Percentiles rank a stretch among this genome's conserved stretches.
Conservation (phyloP, 2,113 vertebrate genomes). For the Phrynocephalus versicolor region DNA sequence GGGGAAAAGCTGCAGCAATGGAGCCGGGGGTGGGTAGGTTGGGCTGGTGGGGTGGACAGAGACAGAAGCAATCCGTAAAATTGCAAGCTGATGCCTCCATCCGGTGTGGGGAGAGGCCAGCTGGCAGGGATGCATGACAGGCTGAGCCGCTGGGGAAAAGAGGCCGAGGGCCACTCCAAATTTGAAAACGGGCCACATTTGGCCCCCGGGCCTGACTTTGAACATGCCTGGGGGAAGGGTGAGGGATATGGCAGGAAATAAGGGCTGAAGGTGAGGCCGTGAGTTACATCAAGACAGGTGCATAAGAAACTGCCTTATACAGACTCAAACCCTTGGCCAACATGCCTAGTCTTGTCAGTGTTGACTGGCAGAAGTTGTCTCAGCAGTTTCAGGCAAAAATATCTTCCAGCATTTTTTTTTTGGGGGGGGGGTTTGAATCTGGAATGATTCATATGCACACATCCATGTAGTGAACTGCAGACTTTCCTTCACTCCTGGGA, state of each 20-base stretch:
- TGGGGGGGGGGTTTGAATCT: background rate
- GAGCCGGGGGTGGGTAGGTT: no score
- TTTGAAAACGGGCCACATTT: no score
- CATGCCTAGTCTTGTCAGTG: background rate
- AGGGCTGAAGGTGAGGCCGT: background rate
- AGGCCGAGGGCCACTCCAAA: no score
- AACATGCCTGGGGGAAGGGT: no score
- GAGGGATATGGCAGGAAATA: background rate
- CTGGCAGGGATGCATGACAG: no score
- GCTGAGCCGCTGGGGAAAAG: no score
- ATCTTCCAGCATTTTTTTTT: background rate
- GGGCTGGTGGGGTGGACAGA: no score
- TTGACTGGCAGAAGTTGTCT: background rate
- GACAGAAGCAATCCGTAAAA: no score
- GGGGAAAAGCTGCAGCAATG: no score
- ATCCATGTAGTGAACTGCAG: background rate
- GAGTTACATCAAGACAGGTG: background rate
- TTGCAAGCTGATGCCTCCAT: no score
- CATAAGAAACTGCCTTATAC: background rate
- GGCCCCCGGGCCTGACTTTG: no score
- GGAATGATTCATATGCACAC: background rate
- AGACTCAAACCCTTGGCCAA: background rate
- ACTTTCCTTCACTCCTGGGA: background rate
- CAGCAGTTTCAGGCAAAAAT: background rate
- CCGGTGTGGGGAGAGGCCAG: no score